phyloP scores from a whole-genome alignment of 2,888 invertebrate species.

The Lomographa bimaculata region DNA sequence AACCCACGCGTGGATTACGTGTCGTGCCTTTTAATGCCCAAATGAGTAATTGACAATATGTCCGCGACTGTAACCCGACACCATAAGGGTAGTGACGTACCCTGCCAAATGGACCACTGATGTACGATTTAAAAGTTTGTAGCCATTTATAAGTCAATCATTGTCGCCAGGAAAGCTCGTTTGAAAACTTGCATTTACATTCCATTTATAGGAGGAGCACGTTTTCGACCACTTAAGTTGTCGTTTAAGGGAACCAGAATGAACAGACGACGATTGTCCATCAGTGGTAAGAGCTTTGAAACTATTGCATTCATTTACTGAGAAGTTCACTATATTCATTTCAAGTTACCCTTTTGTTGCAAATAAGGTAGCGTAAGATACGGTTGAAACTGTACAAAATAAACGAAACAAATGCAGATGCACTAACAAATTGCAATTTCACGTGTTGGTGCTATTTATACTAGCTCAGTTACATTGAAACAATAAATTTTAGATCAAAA shows the following conservation, averaged over 20 bases:
- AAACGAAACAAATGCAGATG: no score
- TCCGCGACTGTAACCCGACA: conserved; percentile 40
- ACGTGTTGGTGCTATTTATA: background rate
- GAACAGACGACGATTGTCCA: conserved; percentile 48
- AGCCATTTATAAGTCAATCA: conserved; percentile 75
- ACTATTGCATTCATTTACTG: conserved; percentile 10
- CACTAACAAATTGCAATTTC: background rate
- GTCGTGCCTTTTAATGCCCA: conserved; percentile 48
- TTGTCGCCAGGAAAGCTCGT: conserved; percentile 58
- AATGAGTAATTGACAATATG: conserved; percentile 60
- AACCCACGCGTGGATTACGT: conserved; percentile 25
- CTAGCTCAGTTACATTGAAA: conserved; percentile 5
- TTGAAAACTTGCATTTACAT: conserved; percentile 62
- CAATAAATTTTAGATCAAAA: conserved; percentile 24
- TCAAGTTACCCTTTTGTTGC: background rate
- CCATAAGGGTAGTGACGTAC: no score
- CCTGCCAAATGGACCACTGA: conserved; percentile 34
- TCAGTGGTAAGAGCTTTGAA: conserved; percentile 34
- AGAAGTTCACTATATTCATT: background rate
- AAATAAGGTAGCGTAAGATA: background rate
- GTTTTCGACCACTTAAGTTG: conserved; percentile 59
- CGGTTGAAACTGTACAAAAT: no score
- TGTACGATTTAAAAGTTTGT: conserved; percentile 53
- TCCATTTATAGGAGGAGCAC: conserved; percentile 58
- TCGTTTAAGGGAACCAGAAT: conserved; percentile 54